A percentile compares a stretch with the other conserved stretches of the same genome.
phyloP scores from a whole-genome alignment of 2,888 invertebrate species.

The Reticulitermes lucifugus region DNA sequence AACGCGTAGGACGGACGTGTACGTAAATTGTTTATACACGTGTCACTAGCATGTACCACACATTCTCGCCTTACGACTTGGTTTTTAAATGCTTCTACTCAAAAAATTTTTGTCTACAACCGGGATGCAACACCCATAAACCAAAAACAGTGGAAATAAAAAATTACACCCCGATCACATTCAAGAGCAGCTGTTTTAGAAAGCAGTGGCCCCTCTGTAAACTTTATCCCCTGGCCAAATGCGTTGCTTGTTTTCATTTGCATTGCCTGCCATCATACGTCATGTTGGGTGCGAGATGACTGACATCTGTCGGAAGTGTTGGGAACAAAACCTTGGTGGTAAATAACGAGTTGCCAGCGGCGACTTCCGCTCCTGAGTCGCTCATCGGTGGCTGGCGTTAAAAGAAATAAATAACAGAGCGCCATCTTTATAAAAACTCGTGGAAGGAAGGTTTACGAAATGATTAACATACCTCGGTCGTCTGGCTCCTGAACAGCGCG shows the following conservation, averaged over 20 bases:
- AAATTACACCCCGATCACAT: not conserved
- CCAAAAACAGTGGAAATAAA: not conserved
- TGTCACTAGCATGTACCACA: not conserved
- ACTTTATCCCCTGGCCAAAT: slow-evolving; percentile 16
- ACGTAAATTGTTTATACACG: not conserved
- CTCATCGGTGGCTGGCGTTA: slow-evolving; percentile 22
- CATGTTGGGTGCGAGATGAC: slow-evolving; percentile 29
- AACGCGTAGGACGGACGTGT: not conserved
- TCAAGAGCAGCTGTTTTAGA: slow-evolving; percentile 10
- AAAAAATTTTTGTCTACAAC: slow-evolving; percentile 9
- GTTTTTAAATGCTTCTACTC: slow-evolving; percentile 8
- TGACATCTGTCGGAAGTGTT: slow-evolving; percentile 41
- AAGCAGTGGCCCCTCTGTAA: slow-evolving; percentile 1
- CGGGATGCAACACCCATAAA: not conserved
- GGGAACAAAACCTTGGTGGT: slow-evolving; percentile 5
- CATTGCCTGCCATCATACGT: slow-evolving; percentile 16
- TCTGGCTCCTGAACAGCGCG: not conserved
- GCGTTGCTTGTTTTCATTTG: slow-evolving; percentile 1
- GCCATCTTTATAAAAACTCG: slow-evolving; percentile 13
- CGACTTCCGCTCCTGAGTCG: slow-evolving; percentile 28
- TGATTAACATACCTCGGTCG: slow-evolving; percentile 7
- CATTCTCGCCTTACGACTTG: not conserved
- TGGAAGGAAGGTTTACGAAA: not conserved
- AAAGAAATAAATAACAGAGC: slow-evolving; percentile 19
- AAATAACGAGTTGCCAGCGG: slow-evolving; percentile 20